Evolutionary conservation across 2,113 vertebrate species (phyloP), one percentile per base, ranked within the genome.

Genomic region (Polypterus bichir): DNA sequence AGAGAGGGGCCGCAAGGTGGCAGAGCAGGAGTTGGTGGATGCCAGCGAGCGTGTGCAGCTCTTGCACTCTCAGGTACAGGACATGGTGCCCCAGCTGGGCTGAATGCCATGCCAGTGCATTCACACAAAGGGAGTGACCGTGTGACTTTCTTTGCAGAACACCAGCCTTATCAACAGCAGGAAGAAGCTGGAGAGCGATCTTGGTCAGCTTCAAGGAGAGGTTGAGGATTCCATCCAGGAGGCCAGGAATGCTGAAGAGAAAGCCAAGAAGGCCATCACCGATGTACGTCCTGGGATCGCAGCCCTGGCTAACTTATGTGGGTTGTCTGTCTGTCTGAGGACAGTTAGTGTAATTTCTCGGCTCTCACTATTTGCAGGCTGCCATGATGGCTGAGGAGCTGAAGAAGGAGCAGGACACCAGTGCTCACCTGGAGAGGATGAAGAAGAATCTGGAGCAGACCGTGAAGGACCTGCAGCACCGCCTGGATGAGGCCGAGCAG

Each of bases 401-500:
- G 70, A 90, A 81, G 79, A 88, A 82, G 81, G 83, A 80, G 61
- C 83, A 87, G 64, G 79, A 78, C 60, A 81, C 82, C 8, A 83
- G 82, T 1, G 81, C 79, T 54, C 78, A 63, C 54, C 74, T 75
- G 54, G 78, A 80, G 66, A 64, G 72, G 46, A 83, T 84, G 82
- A 83, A 84, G 73, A 83, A 84, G 73, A 83, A 83, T 71, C 3
- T 84, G 64, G 80, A 86, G 7, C 76, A 79, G 68, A 82, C 76
- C 0, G 81, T 86, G 66, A 86, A 85, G 74, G 83, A 87, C 66
- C 71, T 87, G 59, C 83, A 87, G 71, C 76, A 72, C 47, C 80
- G 77, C 3, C 82, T 91, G 74, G 81, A 91, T 0, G 84, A 92
- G 68, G 85, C 86, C 0, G 89, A 90, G 57, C 86, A 81, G 66